These are phyloP conservation scores for Eudasyphora cyanicolor DNA, from an alignment of 2,888 invertebrate genomes.

Conservation along the genomic window DNA sequence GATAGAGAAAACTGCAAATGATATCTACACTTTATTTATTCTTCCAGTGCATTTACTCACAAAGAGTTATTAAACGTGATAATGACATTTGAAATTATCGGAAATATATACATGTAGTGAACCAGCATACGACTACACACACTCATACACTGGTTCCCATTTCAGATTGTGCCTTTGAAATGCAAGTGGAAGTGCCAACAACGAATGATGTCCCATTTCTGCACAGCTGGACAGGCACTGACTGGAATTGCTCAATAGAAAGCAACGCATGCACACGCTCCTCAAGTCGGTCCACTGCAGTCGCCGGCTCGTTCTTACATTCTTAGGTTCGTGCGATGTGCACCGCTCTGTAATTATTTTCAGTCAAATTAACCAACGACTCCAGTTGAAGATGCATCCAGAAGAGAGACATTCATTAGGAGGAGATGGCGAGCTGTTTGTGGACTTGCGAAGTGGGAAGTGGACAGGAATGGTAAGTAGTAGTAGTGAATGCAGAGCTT, in stretches of 20 bases:
- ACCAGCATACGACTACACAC: neutral
- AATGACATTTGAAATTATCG: slow-evolving; percentile 3
- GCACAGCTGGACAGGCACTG: slow-evolving; percentile 60
- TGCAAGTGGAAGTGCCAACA: neutral
- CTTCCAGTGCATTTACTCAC: neutral
- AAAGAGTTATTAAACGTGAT: slow-evolving; percentile 10
- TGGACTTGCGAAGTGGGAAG: neutral
- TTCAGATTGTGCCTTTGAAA: slow-evolving; percentile 8
- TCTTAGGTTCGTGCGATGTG: slow-evolving; percentile 41
- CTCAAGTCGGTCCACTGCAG: slow-evolving; percentile 41
- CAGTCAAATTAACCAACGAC: slow-evolving; percentile 77
- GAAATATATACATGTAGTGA: neutral
- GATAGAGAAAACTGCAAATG: too few species aligned
- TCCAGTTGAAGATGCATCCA: slow-evolving; percentile 6
- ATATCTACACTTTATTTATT: too few species aligned
- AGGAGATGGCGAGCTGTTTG: neutral
- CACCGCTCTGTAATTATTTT: slow-evolving; percentile 78
- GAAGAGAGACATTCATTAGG: neutral
- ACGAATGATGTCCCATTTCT: slow-evolving; percentile 2
- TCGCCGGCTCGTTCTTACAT: too few species aligned
- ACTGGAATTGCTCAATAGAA: slow-evolving; percentile 74
- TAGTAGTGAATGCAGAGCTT: neutral
- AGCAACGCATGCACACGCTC: slow-evolving; percentile 76
- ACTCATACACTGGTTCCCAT: neutral
- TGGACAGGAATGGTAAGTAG: neutral